These are phyloP conservation scores for Abrostola tripartita DNA, from an alignment of 2,888 invertebrate species.

Conservation along the genomic window DNA sequence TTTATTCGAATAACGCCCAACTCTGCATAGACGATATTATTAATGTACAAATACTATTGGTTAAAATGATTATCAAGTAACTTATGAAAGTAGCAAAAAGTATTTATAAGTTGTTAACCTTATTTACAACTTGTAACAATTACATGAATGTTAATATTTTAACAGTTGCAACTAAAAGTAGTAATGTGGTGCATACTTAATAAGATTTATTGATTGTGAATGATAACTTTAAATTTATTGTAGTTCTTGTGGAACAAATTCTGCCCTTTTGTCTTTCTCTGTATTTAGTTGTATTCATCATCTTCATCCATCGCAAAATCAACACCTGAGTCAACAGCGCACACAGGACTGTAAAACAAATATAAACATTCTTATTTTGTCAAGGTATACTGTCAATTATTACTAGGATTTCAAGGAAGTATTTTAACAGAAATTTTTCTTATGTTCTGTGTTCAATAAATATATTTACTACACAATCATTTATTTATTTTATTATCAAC, in stretches of 20 bases:
- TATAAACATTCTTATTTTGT: slow-evolving; percentile 5
- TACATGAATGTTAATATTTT: slow-evolving; percentile 1
- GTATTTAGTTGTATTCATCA: slow-evolving; percentile 86
- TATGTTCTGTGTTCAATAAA: too few relatives aligned
- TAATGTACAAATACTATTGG: slow-evolving; percentile 1
- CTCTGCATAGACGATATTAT: neutral
- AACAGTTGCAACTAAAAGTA: slow-evolving; percentile 1
- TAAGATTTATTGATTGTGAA: slow-evolving; percentile 1
- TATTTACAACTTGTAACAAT: slow-evolving; percentile 2
- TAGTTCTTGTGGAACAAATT: neutral
- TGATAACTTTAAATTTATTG: neutral
- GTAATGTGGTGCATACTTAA: neutral
- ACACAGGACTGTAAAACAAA: slow-evolving; percentile 90
- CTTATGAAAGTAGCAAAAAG: neutral
- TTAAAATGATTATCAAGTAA: slow-evolving; percentile 1
- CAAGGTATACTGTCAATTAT: too few relatives aligned
- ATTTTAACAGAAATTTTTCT: too few relatives aligned
- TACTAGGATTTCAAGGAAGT: too few relatives aligned
- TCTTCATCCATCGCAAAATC: slow-evolving; percentile 97
- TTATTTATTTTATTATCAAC: too few relatives aligned
- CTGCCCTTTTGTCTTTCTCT: neutral
- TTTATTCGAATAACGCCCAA: too few relatives aligned
- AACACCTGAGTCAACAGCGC: slow-evolving; percentile 93
- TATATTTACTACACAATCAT: too few relatives aligned
- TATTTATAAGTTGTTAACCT: slow-evolving; percentile 4